These are phyloP conservation scores for Hydropotes inermis DNA, from an alignment of 2,113 vertebrate species.

Conservation along the genomic window DNA sequence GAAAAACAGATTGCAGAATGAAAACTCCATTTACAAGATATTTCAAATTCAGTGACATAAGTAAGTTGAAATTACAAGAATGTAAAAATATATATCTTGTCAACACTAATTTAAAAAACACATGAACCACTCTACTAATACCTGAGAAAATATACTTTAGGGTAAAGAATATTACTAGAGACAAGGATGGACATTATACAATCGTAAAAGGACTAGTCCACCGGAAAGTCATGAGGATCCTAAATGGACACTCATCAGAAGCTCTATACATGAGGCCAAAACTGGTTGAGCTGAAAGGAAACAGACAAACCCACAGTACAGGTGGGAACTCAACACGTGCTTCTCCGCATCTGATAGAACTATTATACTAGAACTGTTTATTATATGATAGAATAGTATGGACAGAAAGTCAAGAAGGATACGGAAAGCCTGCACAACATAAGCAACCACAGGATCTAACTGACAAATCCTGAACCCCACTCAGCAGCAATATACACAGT, in stretches of 20 bases:
- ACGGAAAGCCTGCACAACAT: not conserved
- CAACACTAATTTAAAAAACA: not conserved
- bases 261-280: not conserved
- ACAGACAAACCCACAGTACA: not conserved
- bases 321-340: not conserved
- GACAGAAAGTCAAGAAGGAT: not conserved
- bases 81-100: not conserved
- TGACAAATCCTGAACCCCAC: no score
- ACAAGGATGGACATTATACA: not conserved
- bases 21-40: not conserved
- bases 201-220: not conserved
- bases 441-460: not conserved
- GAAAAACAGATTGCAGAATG: not conserved
- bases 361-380: not conserved
- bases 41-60: not conserved
- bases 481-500: not conserved
- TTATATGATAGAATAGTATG: not conserved
- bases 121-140: not conserved
- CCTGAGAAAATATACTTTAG: not conserved
- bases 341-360: not conserved
- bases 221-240: not conserved
- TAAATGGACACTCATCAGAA: not conserved
- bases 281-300: not conserved
- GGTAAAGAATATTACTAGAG: not conserved
- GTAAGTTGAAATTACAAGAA: not conserved